Conservation (phyloP, 2,113 vertebrate species). For the Mus spicilegus region DNA sequence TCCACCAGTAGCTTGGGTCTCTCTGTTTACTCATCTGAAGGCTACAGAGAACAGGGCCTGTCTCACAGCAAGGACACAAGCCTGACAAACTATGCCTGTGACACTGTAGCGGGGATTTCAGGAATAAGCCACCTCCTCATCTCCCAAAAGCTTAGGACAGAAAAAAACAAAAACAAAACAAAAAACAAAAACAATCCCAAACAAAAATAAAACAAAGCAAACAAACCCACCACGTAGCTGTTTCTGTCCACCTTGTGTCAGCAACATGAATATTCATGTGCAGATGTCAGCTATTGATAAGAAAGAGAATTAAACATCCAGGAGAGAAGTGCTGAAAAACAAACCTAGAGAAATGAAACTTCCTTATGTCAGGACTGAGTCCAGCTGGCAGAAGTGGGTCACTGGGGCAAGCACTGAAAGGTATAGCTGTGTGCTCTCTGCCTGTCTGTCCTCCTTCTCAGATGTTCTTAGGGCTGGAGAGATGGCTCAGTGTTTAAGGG, state of each 20-base stretch:
- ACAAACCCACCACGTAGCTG: not conserved
- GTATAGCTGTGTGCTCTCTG: not conserved
- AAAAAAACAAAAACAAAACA: too few species aligned
- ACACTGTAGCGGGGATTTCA: accelerated
- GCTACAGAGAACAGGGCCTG: not conserved
- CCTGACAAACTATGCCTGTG: accelerated
- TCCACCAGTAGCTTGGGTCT: not conserved
- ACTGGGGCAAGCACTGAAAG: not conserved
- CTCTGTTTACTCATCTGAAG: not conserved
- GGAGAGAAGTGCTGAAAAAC: not conserved
- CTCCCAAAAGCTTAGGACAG: not conserved
- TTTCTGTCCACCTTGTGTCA: not conserved
- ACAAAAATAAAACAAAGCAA: too few species aligned
- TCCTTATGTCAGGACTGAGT: too few species aligned
- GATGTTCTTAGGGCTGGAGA: not conserved
- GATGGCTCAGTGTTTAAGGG: not conserved
- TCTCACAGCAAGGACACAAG: not conserved
- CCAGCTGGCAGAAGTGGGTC: not conserved
- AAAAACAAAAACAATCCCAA: too few species aligned
- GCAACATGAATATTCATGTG: accelerated
- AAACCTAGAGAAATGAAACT: too few species aligned
- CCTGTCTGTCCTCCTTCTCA: not conserved
- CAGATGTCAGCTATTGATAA: not conserved
- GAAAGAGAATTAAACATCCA: accelerated
- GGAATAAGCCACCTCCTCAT: accelerated